Percentiles rank a stretch among this genome's conserved stretches.
Evolutionary conservation across 2,888 invertebrate genomes (phyloP).

Genomic region (Pinctada fucata): DNA sequence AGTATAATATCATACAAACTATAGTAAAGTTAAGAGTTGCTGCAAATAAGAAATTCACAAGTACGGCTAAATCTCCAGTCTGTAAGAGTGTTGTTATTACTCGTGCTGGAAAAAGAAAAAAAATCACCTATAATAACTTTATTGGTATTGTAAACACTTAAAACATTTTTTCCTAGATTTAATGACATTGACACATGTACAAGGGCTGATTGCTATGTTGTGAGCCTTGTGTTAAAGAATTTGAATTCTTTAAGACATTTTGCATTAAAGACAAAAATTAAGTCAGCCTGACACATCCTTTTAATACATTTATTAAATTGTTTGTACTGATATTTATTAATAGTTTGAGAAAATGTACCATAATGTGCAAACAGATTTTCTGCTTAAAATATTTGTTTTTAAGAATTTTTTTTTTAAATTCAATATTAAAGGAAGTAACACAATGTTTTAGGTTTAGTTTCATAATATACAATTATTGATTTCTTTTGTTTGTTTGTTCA

Average conservation of each 20-base stretch:
- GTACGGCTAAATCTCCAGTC: conserved; percentile 58
- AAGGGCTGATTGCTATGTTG: too few relatives aligned
- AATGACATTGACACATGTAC: neutral
- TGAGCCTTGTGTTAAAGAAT: too few relatives aligned
- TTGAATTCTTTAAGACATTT: neutral
- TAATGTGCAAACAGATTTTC: neutral
- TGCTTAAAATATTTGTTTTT: neutral
- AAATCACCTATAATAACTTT: neutral
- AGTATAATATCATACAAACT: conserved; percentile 55
- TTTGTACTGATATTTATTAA: neutral
- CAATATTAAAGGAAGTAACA: neutral
- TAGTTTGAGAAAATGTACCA: too few relatives aligned
- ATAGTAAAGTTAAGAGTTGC: conserved; percentile 54
- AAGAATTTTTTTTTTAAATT: neutral
- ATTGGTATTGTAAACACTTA: too few relatives aligned
- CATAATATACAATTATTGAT: neutral
- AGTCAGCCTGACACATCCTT: neutral
- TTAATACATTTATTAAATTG: neutral
- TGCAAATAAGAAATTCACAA: conserved; percentile 54
- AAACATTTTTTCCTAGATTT: conserved; percentile 1
- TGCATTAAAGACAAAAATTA: neutral
- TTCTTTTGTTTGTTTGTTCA: too few relatives aligned
- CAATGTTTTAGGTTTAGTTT: neutral
- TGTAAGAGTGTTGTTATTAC: conserved; percentile 58
- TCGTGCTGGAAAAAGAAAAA: conserved; percentile 49